Conservation (phyloP, 2,888 invertebrate genomes). For the Homarus gammarus region DNA sequence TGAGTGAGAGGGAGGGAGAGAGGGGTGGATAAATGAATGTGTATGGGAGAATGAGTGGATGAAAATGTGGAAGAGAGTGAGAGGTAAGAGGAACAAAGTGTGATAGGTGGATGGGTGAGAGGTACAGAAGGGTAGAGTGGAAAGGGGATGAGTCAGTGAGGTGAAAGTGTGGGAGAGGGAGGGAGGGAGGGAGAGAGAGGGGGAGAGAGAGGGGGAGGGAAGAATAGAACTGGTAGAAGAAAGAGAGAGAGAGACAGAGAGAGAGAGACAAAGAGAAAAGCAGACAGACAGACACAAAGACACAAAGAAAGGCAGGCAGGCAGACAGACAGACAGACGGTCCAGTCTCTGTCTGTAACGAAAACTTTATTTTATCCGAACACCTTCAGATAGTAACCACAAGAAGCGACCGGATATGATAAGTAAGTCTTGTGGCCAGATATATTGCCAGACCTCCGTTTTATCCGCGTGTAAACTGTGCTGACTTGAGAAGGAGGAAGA, state of each 20-base stretch:
- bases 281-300: not conserved
- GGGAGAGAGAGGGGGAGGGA: not conserved
- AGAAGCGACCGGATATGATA: not conserved
- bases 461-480: too few relatives aligned
- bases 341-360: too few relatives aligned
- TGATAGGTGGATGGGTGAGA: too few relatives aligned
- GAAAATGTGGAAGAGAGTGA: too few relatives aligned
- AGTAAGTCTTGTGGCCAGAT: not conserved
- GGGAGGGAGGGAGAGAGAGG: not conserved
- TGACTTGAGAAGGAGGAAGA: too few relatives aligned
- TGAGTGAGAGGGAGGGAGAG: too few relatives aligned
- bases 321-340: too few relatives aligned
- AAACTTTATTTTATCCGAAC: not conserved
- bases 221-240: not conserved
- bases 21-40: too few relatives aligned
- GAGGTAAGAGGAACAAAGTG: too few relatives aligned
- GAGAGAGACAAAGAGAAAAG: not conserved
- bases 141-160: not conserved
- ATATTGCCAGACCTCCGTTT: too few relatives aligned
- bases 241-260: not conserved
- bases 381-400: not conserved
- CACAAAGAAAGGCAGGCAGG: too few relatives aligned
- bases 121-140: not conserved
- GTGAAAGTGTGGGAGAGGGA: not conserved
- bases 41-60: too few relatives aligned